phyloP scores from a whole-genome alignment of 2,113 vertebrate species.

The Calyptommatus sinebrachiatus region DNA sequence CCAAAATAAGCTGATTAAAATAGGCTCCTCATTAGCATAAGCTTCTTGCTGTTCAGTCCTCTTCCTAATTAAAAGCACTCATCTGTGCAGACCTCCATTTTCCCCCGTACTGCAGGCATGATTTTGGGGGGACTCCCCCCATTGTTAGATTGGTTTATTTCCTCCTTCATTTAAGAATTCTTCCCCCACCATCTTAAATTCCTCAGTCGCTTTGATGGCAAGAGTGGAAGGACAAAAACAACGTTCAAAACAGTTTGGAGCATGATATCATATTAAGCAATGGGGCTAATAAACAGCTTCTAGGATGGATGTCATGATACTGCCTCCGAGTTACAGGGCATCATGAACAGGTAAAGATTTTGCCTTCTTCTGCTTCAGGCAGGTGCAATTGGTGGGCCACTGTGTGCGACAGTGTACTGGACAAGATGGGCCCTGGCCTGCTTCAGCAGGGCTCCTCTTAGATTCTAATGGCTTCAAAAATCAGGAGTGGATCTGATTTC shows the following conservation, averaged over 20 bases:
- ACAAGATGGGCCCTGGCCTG: no score
- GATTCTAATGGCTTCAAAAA: neutral
- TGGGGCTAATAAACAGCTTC: no score
- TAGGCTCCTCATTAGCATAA: constrained; percentile 90
- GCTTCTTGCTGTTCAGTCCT: constrained; percentile 81
- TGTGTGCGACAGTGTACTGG: no score
- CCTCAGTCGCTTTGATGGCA: constrained; percentile 46
- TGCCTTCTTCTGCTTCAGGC: no score
- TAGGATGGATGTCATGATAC: no score
- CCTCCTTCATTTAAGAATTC: constrained; percentile 54
- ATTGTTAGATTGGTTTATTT: constrained; percentile 69
- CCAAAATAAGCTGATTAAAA: constrained; percentile 89
- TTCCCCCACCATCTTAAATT: constrained; percentile 9
- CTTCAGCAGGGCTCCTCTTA: no score
- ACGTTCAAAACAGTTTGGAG: neutral
- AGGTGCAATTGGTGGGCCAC: no score
- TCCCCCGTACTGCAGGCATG: constrained; percentile 67
- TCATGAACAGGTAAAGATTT: no score
- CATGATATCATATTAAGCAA: neutral
- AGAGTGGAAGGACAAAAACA: constrained; percentile 8
- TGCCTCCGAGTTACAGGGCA: no score
- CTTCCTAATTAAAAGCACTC: constrained; percentile 96
- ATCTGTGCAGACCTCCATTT: constrained; percentile 86
- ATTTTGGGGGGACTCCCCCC: constrained; percentile 41
- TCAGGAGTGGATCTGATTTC: neutral